Conservation (phyloP, 2,113 vertebrate genomes). For the Garra rufa region DNA sequence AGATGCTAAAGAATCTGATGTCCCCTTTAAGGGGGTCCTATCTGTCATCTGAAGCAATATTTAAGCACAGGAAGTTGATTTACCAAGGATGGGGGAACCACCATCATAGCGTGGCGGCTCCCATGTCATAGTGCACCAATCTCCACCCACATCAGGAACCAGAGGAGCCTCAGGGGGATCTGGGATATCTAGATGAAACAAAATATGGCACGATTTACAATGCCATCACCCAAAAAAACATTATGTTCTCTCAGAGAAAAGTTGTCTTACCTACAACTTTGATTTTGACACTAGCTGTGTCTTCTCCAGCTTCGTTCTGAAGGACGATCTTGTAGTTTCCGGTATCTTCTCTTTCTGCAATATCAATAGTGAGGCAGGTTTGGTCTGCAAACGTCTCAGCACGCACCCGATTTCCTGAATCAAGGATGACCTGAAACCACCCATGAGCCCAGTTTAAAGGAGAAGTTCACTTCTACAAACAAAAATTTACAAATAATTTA, state of each 20-base stretch:
- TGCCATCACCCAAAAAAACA: neutral
- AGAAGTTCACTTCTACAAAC: no score
- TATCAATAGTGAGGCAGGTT: constrained; percentile 91
- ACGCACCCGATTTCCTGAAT: constrained; percentile 84
- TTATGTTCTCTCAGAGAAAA: neutral
- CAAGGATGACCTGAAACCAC: constrained; percentile 83
- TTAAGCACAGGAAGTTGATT: neutral
- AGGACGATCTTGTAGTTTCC: constrained; percentile 91
- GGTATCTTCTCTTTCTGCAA: constrained; percentile 89
- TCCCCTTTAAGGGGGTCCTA: no score
- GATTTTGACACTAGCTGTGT: constrained; percentile 86
- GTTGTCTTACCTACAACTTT: constrained; percentile 93
- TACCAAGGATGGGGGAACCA: constrained; percentile 91
- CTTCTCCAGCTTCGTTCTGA: constrained; percentile 97
- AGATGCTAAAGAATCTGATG: no score
- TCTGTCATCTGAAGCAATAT: neutral
- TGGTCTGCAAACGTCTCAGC: constrained; percentile 90
- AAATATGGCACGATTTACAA: neutral
- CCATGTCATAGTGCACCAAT: constrained; percentile 97
- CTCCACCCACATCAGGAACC: constrained; percentile 90
- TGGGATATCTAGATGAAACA: constrained; percentile 84
- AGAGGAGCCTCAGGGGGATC: constrained; percentile 89
- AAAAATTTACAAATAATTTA: no score
- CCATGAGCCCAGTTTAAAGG: neutral
- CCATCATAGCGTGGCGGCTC: constrained; percentile 92